Conservation (phyloP, 2,888 invertebrate species). For the Julus scanicus region DNA sequence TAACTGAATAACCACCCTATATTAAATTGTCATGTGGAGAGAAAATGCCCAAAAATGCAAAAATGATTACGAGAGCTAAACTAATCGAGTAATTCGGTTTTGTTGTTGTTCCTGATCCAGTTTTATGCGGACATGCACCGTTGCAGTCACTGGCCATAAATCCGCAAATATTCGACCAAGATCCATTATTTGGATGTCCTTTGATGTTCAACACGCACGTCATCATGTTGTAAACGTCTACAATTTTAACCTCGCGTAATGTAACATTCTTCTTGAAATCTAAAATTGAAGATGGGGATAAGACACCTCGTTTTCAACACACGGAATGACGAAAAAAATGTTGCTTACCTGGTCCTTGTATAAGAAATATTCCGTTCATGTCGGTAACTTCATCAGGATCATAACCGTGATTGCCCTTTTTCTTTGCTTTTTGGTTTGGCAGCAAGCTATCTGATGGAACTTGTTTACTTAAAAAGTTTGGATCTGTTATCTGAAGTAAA, state of each 20-base stretch:
- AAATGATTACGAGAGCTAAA: not conserved
- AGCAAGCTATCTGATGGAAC: not conserved
- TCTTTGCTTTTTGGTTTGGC: not conserved
- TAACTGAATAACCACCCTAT: too few species aligned
- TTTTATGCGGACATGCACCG: not conserved
- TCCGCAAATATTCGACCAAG: conserved; percentile 43
- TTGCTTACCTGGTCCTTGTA: conserved; percentile 49
- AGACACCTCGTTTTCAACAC: not conserved
- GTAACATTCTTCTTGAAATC: conserved; percentile 35
- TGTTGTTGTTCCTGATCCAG: not conserved
- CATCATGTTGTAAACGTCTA: conserved; percentile 53
- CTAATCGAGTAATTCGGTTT: not conserved
- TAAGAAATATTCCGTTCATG: conserved; percentile 48
- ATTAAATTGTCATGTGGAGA: too few species aligned
- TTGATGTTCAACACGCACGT: conserved; percentile 45
- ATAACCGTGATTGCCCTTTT: conserved; percentile 51
- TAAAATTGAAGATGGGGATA: not conserved
- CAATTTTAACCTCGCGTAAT: not conserved
- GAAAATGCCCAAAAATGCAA: not conserved
- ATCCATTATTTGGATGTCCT: conserved; percentile 45
- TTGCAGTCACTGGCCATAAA: conserved; percentile 43
- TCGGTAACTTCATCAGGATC: conserved; percentile 44
- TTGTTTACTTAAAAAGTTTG: conserved; percentile 27
- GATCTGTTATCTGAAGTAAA: conserved; percentile 12
- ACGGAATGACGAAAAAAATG: not conserved